phyloP scores from a whole-genome alignment of 2,113 vertebrate species.

The Rutilus rutilus region DNA sequence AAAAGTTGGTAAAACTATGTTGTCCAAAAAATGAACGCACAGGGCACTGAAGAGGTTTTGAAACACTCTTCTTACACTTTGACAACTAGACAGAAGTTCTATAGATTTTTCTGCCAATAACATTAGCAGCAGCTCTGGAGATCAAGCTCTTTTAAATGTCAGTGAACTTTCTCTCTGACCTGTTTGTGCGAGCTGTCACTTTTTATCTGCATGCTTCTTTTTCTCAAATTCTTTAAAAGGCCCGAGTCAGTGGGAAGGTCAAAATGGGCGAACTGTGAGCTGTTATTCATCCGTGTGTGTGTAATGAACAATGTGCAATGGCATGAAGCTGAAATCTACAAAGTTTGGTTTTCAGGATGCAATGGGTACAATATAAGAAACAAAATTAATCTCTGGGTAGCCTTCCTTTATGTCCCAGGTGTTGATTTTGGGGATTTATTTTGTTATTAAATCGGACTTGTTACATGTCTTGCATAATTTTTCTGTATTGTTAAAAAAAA shows the following conservation, averaged over 20 bases:
- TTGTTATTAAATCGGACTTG: neutral
- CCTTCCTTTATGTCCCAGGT: neutral
- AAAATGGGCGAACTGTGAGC: neutral
- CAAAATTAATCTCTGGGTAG: neutral
- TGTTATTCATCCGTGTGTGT: neutral
- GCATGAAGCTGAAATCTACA: neutral
- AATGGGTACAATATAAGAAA: neutral
- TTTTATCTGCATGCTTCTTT: constrained; percentile 31
- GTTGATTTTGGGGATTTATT: neutral
- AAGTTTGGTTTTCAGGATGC: neutral
- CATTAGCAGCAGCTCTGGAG: neutral
- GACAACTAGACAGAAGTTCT: neutral
- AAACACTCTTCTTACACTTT: neutral
- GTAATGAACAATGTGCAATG: neutral
- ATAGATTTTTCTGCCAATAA: constrained; percentile 22
- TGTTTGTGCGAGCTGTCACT: constrained; percentile 32
- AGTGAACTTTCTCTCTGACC: constrained; percentile 32
- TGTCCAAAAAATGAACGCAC: neutral
- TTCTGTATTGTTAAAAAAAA: too few species aligned
- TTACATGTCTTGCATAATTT: neutral
- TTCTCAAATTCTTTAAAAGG: constrained; percentile 15
- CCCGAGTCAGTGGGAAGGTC: neutral
- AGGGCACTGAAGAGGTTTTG: neutral
- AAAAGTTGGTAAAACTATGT: neutral
- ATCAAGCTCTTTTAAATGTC: constrained; percentile 37